Conservation (phyloP, 2,888 invertebrate species). For the Cosmia trapezina region DNA sequence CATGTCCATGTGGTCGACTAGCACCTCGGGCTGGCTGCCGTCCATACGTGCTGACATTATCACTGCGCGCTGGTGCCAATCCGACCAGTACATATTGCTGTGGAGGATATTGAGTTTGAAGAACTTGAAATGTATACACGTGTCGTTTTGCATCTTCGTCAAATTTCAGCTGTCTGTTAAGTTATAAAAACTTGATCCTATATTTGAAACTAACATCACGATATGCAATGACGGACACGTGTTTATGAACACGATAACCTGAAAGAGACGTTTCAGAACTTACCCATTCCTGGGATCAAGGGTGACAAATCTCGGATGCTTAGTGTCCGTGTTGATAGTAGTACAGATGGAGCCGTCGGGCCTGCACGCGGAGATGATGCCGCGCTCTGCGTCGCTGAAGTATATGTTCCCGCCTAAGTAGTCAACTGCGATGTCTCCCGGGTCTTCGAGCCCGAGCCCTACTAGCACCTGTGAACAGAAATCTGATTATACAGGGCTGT, state of each 20-base stretch:
- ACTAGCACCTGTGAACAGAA: constrained; percentile 85
- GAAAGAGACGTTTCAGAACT: constrained; percentile 38
- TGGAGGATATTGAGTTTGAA: neutral
- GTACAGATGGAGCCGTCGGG: constrained; percentile 92
- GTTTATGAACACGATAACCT: no score
- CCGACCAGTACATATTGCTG: constrained; percentile 97
- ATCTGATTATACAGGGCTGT: neutral
- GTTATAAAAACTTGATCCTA: no score
- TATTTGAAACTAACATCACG: no score
- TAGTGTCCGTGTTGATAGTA: constrained; percentile 91
- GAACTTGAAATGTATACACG: neutral
- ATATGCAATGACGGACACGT: no score
- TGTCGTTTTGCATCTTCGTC: no score
- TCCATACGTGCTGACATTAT: constrained; percentile 97
- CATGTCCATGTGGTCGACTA: constrained; percentile 92
- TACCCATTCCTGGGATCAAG: constrained; percentile 93
- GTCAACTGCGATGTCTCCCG: constrained; percentile 94
- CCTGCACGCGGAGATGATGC: constrained; percentile 94
- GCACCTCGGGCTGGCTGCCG: constrained; percentile 91
- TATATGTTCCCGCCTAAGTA: constrained; percentile 95
- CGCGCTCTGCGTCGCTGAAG: constrained; percentile 93
- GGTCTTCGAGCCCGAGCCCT: constrained; percentile 92
- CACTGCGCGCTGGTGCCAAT: constrained; percentile 94
- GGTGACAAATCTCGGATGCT: constrained; percentile 92
- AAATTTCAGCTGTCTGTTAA: no score